phyloP scores from a whole-genome alignment of 2,888 invertebrate species.

The Tholera decimalis region DNA sequence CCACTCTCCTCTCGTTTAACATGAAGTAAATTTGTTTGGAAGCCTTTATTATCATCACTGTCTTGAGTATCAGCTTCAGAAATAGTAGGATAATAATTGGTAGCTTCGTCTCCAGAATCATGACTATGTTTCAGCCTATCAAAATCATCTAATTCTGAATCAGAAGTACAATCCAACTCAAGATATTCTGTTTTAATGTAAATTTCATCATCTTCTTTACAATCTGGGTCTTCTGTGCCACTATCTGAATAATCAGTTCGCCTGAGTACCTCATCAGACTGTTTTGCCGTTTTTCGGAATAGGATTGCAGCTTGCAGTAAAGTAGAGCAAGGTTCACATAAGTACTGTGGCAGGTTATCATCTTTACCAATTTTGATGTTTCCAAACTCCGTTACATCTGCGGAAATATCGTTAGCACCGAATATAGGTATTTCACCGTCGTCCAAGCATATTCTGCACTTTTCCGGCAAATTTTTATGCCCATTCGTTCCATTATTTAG shows the following conservation, averaged over 20 bases:
- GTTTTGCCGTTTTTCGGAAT: constrained; percentile 63
- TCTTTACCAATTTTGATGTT: constrained; percentile 50
- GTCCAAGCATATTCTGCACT: constrained; percentile 66
- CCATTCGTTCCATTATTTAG: not conserved
- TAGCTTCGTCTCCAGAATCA: constrained; percentile 20
- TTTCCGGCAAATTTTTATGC: constrained; percentile 27
- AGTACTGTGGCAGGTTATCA: constrained; percentile 64
- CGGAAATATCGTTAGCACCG: constrained; percentile 57
- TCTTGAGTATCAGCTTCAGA: constrained; percentile 25
- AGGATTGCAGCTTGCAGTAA: constrained; percentile 60
- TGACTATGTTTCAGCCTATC: constrained; percentile 15
- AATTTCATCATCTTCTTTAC: constrained; percentile 43
- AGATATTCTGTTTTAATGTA: constrained; percentile 54
- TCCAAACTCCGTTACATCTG: constrained; percentile 55
- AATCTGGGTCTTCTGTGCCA: constrained; percentile 16
- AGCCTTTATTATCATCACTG: constrained; percentile 5
- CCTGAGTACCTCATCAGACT: constrained; percentile 51
- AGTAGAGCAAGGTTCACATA: constrained; percentile 61
- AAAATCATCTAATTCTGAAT: constrained; percentile 29
- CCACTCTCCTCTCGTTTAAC: constrained; percentile 23
- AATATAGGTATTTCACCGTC: constrained; percentile 66
- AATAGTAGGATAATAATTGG: not conserved
- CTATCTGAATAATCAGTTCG: not conserved
- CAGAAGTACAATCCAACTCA: constrained; percentile 43
- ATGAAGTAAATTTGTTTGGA: constrained; percentile 26